phyloP scores from a whole-genome alignment of 2,797 vertebrate species.

The Eutrigla gurnardus region DNA sequence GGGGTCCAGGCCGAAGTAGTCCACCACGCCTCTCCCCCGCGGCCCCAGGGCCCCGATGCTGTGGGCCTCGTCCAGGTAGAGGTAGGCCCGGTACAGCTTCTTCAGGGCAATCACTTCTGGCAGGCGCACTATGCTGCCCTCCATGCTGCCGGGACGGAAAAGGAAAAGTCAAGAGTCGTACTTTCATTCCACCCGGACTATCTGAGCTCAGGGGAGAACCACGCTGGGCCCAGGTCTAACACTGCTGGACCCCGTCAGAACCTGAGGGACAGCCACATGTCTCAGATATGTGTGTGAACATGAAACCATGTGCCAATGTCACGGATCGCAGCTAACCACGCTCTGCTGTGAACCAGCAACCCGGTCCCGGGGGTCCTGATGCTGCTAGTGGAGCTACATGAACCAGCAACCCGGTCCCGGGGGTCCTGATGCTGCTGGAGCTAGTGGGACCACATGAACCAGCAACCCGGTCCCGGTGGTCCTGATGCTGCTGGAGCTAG shows the following conservation, averaged over 20 bases:
- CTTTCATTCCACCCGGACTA: constrained; percentile 59
- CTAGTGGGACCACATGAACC: constrained; percentile 4
- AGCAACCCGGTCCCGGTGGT: constrained; percentile 11
- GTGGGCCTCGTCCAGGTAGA: constrained; percentile 96
- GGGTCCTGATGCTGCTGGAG: constrained; percentile 4
- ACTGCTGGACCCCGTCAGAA: neutral
- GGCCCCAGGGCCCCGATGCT: constrained; percentile 91
- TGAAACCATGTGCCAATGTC: neutral
- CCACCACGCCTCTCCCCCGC: constrained; percentile 89
- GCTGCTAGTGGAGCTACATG: constrained; percentile 10
- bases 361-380: constrained; percentile 8
- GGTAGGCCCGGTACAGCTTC: constrained; percentile 94
- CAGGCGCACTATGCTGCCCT: constrained; percentile 92
- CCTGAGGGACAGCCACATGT: neutral
- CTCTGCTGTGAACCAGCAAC: constrained; percentile 1
- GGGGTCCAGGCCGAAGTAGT: constrained; percentile 86
- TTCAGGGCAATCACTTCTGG: constrained; percentile 93
- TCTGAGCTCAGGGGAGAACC: neutral
- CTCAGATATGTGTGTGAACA: neutral
- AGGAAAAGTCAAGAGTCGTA: neutral
- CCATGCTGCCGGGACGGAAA: constrained; percentile 88
- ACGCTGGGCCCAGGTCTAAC: neutral
- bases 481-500: constrained; percentile 6
- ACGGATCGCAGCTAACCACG: neutral
- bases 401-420: constrained; percentile 13